Percentiles rank a stretch among this genome's conserved stretches.
Evolutionary conservation across 2,888 invertebrate genomes (phyloP).

Genomic region (Drosophila parthenogenetica): DNA sequence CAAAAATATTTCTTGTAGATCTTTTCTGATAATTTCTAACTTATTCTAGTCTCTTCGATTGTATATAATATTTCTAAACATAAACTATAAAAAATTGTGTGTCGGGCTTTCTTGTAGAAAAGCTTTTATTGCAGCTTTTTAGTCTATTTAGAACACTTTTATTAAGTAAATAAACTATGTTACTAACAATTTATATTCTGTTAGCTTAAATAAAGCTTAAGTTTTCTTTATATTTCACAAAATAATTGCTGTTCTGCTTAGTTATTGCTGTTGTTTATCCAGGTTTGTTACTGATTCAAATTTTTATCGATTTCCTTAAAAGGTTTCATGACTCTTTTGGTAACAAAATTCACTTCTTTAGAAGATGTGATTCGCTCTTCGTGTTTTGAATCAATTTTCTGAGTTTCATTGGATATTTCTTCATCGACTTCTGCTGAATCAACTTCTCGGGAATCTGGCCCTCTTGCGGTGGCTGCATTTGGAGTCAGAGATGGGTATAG

Average conservation of each 20-base stretch:
- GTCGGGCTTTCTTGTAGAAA: no score
- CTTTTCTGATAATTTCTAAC: not conserved
- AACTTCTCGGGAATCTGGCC: slow-evolving; percentile 5
- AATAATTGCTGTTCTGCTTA: not conserved
- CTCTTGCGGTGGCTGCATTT: no score
- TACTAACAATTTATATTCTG: not conserved
- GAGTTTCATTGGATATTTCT: not conserved
- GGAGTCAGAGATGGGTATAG: no score
- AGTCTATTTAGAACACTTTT: no score
- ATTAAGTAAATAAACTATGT: no score
- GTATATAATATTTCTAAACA: no score
- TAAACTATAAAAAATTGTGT: no score
- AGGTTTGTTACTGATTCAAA: not conserved
- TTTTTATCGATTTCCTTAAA: not conserved
- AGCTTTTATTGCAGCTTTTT: no score
- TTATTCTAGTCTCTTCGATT: not conserved
- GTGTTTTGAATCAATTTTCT: not conserved
- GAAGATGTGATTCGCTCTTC: not conserved
- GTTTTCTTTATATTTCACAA: not conserved
- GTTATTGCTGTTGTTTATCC: not conserved
- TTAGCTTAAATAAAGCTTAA: no score
- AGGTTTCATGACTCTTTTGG: not conserved
- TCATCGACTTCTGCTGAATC: not conserved
- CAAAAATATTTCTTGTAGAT: not conserved
- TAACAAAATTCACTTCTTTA: not conserved